Conservation (phyloP, 2,888 invertebrate genomes). For the Amitus sp. region DNA sequence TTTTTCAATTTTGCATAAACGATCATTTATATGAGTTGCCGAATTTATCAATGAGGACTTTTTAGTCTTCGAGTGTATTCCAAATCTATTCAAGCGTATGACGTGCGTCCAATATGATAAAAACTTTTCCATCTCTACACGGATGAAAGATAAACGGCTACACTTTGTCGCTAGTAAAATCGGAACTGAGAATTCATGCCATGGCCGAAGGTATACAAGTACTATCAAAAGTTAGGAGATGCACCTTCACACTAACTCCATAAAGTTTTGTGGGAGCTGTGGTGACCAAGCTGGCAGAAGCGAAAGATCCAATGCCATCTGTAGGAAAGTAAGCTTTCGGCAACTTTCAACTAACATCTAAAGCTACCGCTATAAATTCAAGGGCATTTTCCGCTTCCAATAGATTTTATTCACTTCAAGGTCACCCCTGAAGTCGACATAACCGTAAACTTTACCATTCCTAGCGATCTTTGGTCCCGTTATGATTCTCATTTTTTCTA, state of each 20-base stretch:
- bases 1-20: background rate
- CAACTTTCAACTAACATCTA: slow-evolving; percentile 24
- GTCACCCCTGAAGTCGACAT: slow-evolving; percentile 14
- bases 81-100: slow-evolving; percentile 14
- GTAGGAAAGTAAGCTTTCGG: slow-evolving; percentile 5
- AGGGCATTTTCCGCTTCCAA: slow-evolving; percentile 24
- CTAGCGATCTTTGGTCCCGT: slow-evolving; percentile 9
- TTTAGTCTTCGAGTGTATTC: background rate
- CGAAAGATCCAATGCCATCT: slow-evolving; percentile 10
- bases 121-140: background rate
- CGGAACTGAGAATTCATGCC: too few species aligned
- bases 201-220: slow-evolving; percentile 30
- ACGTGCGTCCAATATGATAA: slow-evolving; percentile 13
- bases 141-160: background rate
- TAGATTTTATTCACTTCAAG: background rate
- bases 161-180: slow-evolving; percentile 21
- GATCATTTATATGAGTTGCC: background rate
- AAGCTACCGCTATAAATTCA: slow-evolving; percentile 16
- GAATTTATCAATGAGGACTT: background rate
- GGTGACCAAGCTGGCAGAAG: slow-evolving; percentile 10
- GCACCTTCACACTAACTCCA: slow-evolving; percentile 27
- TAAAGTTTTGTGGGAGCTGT: slow-evolving; percentile 16
- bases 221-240: slow-evolving; percentile 33
- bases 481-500: slow-evolving; percentile 23
- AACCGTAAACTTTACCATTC: slow-evolving; percentile 5